Conservation (phyloP, 2,797 vertebrate genomes). For the Micropoecilia bifurca region DNA sequence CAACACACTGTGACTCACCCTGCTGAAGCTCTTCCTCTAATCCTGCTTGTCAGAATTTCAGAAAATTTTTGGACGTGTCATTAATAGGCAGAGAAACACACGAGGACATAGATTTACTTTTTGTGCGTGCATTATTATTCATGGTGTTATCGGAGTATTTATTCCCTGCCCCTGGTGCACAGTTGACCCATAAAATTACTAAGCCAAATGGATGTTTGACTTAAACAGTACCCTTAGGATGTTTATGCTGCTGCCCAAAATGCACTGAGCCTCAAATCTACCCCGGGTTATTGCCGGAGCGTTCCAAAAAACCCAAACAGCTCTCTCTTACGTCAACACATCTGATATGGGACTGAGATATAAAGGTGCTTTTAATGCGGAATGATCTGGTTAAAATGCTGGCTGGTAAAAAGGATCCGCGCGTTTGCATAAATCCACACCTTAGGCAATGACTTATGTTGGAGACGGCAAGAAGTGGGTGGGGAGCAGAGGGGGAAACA, state of each 20-base stretch:
- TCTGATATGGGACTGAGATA: slow-evolving; percentile 46
- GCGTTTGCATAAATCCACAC: slow-evolving; percentile 64
- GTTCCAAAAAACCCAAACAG: slow-evolving; percentile 26
- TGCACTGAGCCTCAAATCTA: slow-evolving; percentile 35
- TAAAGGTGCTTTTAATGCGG: slow-evolving; percentile 45
- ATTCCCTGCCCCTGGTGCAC: slow-evolving; percentile 51
- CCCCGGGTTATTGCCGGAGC: slow-evolving; percentile 43
- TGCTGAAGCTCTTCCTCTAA: slow-evolving; percentile 22
- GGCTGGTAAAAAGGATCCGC: slow-evolving; percentile 42
- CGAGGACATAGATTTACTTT: slow-evolving; percentile 11
- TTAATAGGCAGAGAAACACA: slow-evolving; percentile 15
- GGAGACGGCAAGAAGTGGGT: slow-evolving; percentile 42
- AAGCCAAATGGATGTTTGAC: slow-evolving; percentile 71
- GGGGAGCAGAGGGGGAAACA: slow-evolving; percentile 17
- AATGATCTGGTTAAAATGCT: slow-evolving; percentile 48
- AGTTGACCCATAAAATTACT: slow-evolving; percentile 66
- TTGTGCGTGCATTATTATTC: slow-evolving; percentile 39
- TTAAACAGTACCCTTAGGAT: slow-evolving; percentile 67
- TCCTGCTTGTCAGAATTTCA: slow-evolving; percentile 20
- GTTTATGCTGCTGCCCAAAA: slow-evolving; percentile 52
- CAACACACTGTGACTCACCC: slow-evolving; percentile 25
- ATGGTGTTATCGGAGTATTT: slow-evolving; percentile 59
- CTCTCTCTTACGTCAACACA: slow-evolving; percentile 24
- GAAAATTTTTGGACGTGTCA: slow-evolving; percentile 23
- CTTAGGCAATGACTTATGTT: slow-evolving; percentile 60